These are phyloP conservation scores for Emydocephalus ijimae DNA, from an alignment of 2,113 vertebrate genomes.

Conservation along the genomic window DNA sequence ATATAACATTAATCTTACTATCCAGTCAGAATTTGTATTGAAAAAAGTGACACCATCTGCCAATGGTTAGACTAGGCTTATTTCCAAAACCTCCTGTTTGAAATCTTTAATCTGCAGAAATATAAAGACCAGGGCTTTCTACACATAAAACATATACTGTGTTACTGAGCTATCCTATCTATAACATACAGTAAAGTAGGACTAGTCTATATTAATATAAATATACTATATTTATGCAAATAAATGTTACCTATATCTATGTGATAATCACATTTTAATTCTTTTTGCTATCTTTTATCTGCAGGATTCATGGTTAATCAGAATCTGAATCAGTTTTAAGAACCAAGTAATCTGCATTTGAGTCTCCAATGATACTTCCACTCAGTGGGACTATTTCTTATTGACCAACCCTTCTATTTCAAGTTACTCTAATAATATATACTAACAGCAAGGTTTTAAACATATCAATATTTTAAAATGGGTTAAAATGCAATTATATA, in stretches of 20 bases:
- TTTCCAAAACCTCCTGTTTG: not conserved
- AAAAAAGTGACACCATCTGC: not conserved
- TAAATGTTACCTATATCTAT: not conserved
- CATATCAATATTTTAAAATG: not conserved
- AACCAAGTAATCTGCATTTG: not conserved
- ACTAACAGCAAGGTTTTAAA: not conserved
- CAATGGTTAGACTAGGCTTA: not conserved
- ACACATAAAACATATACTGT: not conserved
- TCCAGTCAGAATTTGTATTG: not conserved
- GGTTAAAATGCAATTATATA: not conserved
- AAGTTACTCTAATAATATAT: not conserved
- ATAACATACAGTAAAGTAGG: not conserved
- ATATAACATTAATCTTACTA: not conserved
- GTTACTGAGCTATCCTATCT: not conserved
- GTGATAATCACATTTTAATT: not conserved
- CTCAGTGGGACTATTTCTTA: not conserved
- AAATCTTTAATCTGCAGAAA: not conserved
- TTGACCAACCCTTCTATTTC: not conserved
- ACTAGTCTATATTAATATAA: not conserved
- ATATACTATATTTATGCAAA: not conserved
- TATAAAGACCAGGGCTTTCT: not conserved
- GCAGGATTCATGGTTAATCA: not conserved
- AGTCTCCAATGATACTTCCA: not conserved
- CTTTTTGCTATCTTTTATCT: not conserved
- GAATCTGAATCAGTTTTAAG: not conserved